Evolutionary conservation across 2,113 vertebrate species (phyloP), one percentile per base, ranked within the genome.

Genomic region (Istiophorus platypterus): DNA sequence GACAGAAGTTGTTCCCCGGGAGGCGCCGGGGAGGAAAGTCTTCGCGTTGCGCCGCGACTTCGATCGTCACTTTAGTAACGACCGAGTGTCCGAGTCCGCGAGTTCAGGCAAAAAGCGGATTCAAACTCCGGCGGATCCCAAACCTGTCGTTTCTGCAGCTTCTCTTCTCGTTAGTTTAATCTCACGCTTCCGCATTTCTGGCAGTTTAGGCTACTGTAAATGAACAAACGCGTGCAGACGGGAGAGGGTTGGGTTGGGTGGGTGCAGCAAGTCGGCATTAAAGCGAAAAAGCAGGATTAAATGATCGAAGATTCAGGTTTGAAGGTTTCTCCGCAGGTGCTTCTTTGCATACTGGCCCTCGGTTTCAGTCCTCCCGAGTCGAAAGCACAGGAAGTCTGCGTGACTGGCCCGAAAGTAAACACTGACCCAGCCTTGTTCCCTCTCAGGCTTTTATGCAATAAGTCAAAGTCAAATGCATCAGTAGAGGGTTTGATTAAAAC

Each of bases 161-260:
- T 1, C 12, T n/a, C 7, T 26, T 52, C 13, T 31, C 47, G 69
- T 51, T 45, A 37, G 4, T 26, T 9, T 5, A 39, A 41, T 4
- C 2, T 26, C 37, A 79, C 70, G 85, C 88, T 93, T 90, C 92
- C 90, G 89, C 90, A 67, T 89, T 81, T 63, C 17, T 59, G 45
- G 2, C 52, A 59, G 64, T 6, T 6, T 27, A 4, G 41, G 39
- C 54, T 14, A 1, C 7, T 27, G 20, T 58, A 37, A 65, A 45
- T 6, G 1, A 14, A 42, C 27, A 18, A 1, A 39, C 1, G 24
- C 8, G 51, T 8, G 7, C n/a, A 42, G 13, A 39, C 58, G n/a
- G n/a, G n/a, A n/a, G n/a, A n/a, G n/a, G n/a, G n/a, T n/a, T n/a
- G n/a, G n/a, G n/a, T n/a, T n/a, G n/a, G n/a, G n/a, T n/a, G n/a